Evolutionary conservation across 2,113 vertebrate genomes (phyloP), one percentile per base, ranked within the genome.

Genomic region (Elachura formosa): DNA sequence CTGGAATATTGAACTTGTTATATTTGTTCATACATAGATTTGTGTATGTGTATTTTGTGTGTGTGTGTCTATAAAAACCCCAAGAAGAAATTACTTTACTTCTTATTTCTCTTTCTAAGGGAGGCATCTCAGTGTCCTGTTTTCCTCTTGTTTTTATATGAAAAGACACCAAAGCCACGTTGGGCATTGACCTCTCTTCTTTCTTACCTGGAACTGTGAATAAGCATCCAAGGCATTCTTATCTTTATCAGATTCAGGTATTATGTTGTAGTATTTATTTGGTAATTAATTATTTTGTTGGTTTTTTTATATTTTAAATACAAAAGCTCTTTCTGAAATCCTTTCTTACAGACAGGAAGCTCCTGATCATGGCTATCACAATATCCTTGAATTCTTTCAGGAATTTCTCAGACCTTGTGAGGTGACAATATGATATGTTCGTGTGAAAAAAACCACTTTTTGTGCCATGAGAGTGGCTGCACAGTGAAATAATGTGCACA

Each of bases 391-490:
- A 10, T 41, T 54, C 9, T 31, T 36, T 18, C 29, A 64, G 82
- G 45, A 29, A 54, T 40, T 64, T 64, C 45, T 14, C 43, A 43
- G 58, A 73, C 9, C 43, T 58, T 23, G 9, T 23, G 25, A 46
- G 23, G 64, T 18, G 31, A 28, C 16, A 36, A 17, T 1, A 2
- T 55, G 29, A 61, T 75, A 31, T 1, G 1, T 31, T 24, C 12
- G 46, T 4, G 14, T 17, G n/a, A n/a, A 34, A 29, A 49, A 59
- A 56, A 43, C 0, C 6, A 1, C n/a, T 40, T 45, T 40, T n/a
- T 38, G 43, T 40, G 1, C 45, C 55, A 4, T 41, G 34, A 38
- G 9, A 25, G 19, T 29, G 18, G 7, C 36, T 6, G 1, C 28
- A 45, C 33, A 33, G 6, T 45, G 67, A 41, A 75, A 41, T 2